A percentile compares a stretch with the other conserved stretches of the same genome.
Evolutionary conservation across 2,888 invertebrate genomes (phyloP).

Genomic region (Galeopsomyia nigrocyanea): DNA sequence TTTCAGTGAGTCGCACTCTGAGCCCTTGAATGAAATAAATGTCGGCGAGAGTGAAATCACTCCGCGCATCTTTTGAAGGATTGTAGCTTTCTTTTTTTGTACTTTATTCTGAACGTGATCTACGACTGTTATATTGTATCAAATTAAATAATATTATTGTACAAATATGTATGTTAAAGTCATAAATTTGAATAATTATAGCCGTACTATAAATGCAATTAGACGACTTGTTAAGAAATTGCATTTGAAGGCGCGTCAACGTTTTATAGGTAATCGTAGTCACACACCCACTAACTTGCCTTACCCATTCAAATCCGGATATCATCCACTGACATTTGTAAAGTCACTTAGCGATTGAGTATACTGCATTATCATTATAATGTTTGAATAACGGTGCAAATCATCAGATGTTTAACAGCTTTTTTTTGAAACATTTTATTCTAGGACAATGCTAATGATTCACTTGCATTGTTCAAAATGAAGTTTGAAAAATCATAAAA

Average conservation of each 20-base stretch:
- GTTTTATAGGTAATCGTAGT: background rate
- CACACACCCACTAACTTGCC: constrained; percentile 37
- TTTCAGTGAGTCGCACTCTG: constrained; percentile 19
- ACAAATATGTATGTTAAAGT: too few relatives aligned
- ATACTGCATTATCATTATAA: constrained; percentile 24
- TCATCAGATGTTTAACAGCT: constrained; percentile 1
- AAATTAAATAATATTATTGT: too few relatives aligned
- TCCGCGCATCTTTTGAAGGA: background rate
- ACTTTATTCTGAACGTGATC: too few relatives aligned
- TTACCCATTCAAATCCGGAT: constrained; percentile 30
- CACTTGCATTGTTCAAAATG: too few relatives aligned
- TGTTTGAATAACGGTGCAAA: constrained; percentile 24
- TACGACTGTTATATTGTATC: too few relatives aligned
- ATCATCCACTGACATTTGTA: constrained; percentile 24
- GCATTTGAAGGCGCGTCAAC: background rate
- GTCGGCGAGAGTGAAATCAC: constrained; percentile 18
- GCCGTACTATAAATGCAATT: too few relatives aligned
- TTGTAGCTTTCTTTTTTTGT: too few relatives aligned
- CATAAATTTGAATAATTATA: too few relatives aligned
- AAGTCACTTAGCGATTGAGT: constrained; percentile 16
- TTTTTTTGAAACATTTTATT: constrained; percentile 3
- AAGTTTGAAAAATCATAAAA: too few relatives aligned
- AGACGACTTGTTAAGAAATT: background rate
- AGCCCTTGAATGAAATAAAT: constrained; percentile 34
- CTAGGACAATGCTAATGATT: too few relatives aligned